phyloP scores from a whole-genome alignment of 2,797 vertebrate species.

The Buceros bicornis region DNA sequence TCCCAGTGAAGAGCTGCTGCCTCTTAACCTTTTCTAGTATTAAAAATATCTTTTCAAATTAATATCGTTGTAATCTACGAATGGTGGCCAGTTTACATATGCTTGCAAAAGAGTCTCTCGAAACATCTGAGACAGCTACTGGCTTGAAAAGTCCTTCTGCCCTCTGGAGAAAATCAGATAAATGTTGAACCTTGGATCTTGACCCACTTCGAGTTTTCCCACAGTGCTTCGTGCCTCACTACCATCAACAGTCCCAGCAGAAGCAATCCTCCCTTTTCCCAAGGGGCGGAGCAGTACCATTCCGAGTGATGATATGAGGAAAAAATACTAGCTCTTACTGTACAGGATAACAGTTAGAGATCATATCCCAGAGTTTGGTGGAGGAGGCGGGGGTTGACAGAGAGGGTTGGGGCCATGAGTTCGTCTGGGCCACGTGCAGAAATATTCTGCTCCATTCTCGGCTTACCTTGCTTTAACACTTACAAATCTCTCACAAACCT shows the following conservation, averaged over 20 bases:
- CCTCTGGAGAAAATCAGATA: background rate
- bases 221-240: background rate
- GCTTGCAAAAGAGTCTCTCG: background rate
- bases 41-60: background rate
- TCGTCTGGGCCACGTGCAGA: background rate
- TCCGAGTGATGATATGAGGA: background rate
- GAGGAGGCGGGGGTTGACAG: background rate
- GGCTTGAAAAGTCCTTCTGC: background rate
- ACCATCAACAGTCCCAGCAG: background rate
- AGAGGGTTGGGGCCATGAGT: background rate
- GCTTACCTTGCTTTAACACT: background rate
- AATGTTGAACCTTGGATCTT: background rate
- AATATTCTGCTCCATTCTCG: background rate
- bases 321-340: background rate
- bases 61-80: background rate
- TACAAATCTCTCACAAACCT: background rate
- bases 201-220: background rate
- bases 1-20: background rate
- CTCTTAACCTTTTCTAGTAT: background rate
- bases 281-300: background rate
- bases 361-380: background rate
- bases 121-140: background rate
- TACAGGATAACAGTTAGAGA: background rate
- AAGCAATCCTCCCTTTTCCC: background rate
- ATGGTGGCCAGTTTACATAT: background rate